Evolutionary conservation across 2,888 invertebrate genomes (phyloP), one percentile per base, ranked within the genome.

Genomic region (Ectemnius cavifrons): DNA sequence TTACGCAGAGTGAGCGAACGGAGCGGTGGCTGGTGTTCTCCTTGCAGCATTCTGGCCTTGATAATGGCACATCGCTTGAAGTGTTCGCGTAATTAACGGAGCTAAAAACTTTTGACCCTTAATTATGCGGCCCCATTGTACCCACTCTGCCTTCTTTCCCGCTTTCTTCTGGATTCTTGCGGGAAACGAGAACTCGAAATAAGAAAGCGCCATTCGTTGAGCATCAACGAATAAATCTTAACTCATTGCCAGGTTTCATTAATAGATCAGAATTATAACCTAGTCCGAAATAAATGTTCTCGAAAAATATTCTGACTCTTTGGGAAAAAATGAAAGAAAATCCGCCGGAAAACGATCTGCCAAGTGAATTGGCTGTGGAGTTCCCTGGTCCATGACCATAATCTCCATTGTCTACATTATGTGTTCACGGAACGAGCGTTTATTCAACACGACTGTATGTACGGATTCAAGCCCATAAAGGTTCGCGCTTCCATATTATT

Each of bases 61-160:
- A 82, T 82, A 82, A 83, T 83, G 79, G 81, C 77, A 37, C 37
- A 65, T 73, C 83, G 76, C 79, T 83, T 81, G 71, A 81, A 83
- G 72, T 78, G 78, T 79, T 82, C 69, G 71, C 76, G 82, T 82
- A 83, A 83, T 83, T 83, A 83, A 81, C 75, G 81, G 75, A 81
- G 76, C 81, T 77, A 81, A 78, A 83, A 83, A 82, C 77, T 83
- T 79, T 73, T 77, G 78, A 77, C 79, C 75, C 72, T 78, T 77
- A 83, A 83, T 83, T 83, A 83, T 79, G 77, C 67, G 65, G 75
- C 60, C 5, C 83, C 70, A 83, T 83, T 83, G 79, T 37, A 6
- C 37, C 37, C 11, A 37, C 37, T 37, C 37, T 37, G 37, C 37
- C 37, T 37, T 11, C 37, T 37, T 37, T 37, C 37, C 37, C 59